Conservation (phyloP, 2,113 vertebrate species). For the Psilopogon haemacephalus region DNA sequence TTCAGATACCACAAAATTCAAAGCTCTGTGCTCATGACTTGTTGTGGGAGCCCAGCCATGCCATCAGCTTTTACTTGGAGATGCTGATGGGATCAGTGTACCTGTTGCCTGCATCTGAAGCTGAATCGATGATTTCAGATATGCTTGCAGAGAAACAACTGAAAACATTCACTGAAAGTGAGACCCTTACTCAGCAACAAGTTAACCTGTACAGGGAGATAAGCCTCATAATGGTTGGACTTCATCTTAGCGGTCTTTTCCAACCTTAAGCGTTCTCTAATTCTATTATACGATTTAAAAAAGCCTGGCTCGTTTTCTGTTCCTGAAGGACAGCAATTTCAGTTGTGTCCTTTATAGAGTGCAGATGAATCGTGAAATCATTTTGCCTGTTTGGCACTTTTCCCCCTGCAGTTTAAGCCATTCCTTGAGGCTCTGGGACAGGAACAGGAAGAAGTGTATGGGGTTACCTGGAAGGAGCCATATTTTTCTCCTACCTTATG, state of each 20-base stretch:
- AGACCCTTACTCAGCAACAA: neutral
- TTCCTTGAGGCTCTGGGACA: neutral
- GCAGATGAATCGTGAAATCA: neutral
- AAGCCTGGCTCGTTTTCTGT: neutral
- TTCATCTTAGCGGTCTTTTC: too few species aligned
- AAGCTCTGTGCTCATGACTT: neutral
- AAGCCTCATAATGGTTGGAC: neutral
- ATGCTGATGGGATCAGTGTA: neutral
- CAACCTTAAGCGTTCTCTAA: too few species aligned
- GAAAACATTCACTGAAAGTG: accelerated
- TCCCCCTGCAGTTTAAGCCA: neutral
- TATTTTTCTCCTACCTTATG: neutral
- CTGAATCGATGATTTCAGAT: neutral
- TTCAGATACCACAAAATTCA: neutral
- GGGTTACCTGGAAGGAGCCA: neutral
- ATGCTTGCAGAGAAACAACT: neutral
- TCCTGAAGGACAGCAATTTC: neutral
- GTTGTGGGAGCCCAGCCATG: neutral
- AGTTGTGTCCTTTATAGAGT: neutral
- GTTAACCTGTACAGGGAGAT: neutral
- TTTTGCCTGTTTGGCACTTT: neutral
- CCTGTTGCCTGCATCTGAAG: neutral
- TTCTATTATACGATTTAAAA: neutral
- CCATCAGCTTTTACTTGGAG: neutral
- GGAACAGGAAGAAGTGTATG: neutral